phyloP scores from a whole-genome alignment of 2,888 invertebrate genomes.

The Parnassius apollo region DNA sequence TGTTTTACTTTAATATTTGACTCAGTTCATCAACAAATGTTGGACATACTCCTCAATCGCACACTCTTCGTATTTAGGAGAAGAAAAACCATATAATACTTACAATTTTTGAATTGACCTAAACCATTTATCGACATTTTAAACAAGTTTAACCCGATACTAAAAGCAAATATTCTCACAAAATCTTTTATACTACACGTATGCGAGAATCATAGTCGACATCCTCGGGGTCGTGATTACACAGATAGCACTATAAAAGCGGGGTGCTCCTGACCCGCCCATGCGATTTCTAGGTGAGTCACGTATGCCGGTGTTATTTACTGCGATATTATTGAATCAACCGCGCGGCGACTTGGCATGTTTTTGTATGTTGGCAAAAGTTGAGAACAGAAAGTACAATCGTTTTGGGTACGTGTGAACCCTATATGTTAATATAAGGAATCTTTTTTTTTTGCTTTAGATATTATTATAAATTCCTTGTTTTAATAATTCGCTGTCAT shows the following conservation, averaged over 20 bases:
- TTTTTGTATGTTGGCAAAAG: neutral
- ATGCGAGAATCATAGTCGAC: neutral
- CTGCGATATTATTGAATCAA: slow-evolving; percentile 37
- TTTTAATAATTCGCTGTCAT: too few species aligned
- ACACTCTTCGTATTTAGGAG: too few species aligned
- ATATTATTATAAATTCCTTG: too few species aligned
- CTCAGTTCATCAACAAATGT: too few species aligned
- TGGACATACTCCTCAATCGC: too few species aligned
- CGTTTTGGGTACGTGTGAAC: slow-evolving; percentile 7
- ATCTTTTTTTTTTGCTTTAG: neutral
- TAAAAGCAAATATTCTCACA: neutral
- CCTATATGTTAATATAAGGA: neutral
- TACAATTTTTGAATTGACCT: too few species aligned
- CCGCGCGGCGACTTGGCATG: slow-evolving; percentile 24
- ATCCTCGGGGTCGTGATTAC: slow-evolving; percentile 2
- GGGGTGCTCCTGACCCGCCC: neutral
- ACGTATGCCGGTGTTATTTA: slow-evolving; percentile 41
- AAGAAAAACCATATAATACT: too few species aligned
- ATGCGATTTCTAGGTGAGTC: slow-evolving; percentile 28
- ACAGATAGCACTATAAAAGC: neutral
- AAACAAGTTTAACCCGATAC: too few species aligned
- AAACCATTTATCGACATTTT: too few species aligned
- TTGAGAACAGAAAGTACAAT: neutral
- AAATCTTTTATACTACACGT: neutral
- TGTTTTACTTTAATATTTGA: too few species aligned